These are phyloP conservation scores for Engraulis encrasicolus DNA, from an alignment of 2,113 vertebrate species.

Conservation along the genomic window DNA sequence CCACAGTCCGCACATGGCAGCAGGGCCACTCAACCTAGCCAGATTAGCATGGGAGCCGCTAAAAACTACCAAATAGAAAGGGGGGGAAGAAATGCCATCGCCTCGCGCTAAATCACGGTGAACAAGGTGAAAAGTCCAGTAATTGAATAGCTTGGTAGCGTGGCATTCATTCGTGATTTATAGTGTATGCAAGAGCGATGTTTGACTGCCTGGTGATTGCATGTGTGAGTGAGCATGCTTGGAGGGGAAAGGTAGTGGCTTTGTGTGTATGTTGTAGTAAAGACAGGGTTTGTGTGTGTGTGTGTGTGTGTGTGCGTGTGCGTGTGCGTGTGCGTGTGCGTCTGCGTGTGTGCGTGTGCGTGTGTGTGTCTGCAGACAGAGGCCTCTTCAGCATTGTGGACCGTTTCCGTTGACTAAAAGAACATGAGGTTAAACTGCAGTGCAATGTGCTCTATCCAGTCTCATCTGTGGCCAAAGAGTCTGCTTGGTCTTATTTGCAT, in stretches of 20 bases:
- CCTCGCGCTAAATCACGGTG: slow-evolving; percentile 71
- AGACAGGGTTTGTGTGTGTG: neutral
- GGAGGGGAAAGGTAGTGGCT: neutral
- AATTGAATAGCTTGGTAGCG: slow-evolving; percentile 69
- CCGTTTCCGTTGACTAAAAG: neutral
- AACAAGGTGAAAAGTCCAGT: slow-evolving; percentile 75
- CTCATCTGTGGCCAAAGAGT: neutral
- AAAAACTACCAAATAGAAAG: slow-evolving; percentile 61
- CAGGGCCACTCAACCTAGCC: slow-evolving; percentile 72
- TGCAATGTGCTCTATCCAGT: neutral
- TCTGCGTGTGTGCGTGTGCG: neutral
- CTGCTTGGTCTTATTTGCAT: neutral
- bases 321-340: neutral
- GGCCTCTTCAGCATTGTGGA: neutral
- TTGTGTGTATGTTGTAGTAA: neutral
- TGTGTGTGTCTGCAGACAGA: neutral
- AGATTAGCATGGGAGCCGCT: slow-evolving; percentile 70
- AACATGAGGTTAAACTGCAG: neutral
- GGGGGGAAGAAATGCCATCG: slow-evolving; percentile 62
- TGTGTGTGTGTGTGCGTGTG: neutral
- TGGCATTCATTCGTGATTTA: slow-evolving; percentile 59
- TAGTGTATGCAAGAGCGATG: slow-evolving; percentile 57
- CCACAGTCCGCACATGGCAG: slow-evolving; percentile 62
- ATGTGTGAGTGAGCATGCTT: slow-evolving; percentile 29
- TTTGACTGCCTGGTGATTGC: slow-evolving; percentile 46